Conservation (phyloP, 2,888 invertebrate species). For the Thelaira solivaga region DNA sequence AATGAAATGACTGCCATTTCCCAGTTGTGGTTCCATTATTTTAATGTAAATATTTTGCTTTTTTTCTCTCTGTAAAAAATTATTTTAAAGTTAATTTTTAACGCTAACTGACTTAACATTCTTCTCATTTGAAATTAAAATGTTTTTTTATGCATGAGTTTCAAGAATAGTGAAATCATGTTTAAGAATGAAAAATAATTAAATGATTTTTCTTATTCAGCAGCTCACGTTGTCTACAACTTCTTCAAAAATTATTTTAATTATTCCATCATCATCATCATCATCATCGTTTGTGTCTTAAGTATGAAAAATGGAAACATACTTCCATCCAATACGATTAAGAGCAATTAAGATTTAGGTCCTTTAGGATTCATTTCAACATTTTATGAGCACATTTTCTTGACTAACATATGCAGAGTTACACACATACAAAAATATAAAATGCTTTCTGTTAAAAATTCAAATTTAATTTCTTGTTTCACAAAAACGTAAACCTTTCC, state of each 20-base stretch:
- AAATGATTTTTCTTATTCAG: too few species aligned
- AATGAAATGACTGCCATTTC: too few species aligned
- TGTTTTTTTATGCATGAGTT: too few species aligned
- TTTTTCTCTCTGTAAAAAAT: too few species aligned
- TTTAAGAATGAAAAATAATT: too few species aligned
- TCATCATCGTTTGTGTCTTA: not conserved
- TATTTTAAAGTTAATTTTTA: too few species aligned
- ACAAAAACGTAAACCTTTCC: not conserved
- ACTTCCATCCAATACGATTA: slow-evolving; percentile 32
- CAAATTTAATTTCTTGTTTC: slow-evolving; percentile 37
- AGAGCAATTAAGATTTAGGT: slow-evolving; percentile 54
- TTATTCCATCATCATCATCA: not conserved
- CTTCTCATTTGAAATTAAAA: too few species aligned
- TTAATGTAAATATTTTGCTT: too few species aligned
- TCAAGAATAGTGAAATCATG: too few species aligned
- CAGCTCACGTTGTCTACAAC: not conserved
- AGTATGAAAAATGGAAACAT: not conserved
- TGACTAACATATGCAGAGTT: too few species aligned
- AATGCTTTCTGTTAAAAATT: slow-evolving; percentile 55
- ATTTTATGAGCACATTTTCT: slow-evolving; percentile 10
- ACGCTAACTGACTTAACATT: too few species aligned
- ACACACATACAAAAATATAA: not conserved
- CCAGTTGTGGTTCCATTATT: too few species aligned
- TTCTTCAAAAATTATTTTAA: slow-evolving; percentile 1
- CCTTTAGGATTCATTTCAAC: slow-evolving; percentile 40